Base-by-base conservation (phyloP, 2,113 vertebrate genomes). In the Neodontobutis hainanensis region DNA sequence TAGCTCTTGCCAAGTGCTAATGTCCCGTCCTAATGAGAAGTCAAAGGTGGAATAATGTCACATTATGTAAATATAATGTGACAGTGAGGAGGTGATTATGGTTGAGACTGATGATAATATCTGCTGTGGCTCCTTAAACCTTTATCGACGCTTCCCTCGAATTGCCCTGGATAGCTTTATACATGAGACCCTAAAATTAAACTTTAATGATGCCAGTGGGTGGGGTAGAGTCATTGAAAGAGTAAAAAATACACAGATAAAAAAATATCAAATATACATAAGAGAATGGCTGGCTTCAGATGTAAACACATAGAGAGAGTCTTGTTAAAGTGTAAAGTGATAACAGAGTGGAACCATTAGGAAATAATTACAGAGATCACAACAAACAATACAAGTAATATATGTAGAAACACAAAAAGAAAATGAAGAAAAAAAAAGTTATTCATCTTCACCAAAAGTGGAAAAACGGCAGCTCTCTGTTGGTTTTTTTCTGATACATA, bases 1-100 rank as follows among this genome's bases (percentile, higher is more conserved):
- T 73, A 52, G 60, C 40, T 77, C 79, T 65, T 73, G 70, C 71
- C 77, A 72, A 75, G 61, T 61, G 68, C 47, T 81, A 85, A 85
- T 82, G 70, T 73, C 65, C 68, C 49, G 56, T 51, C 68, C 66
- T 77, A 80, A 84, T 80, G 55, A 79, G 64, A 73, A 82, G 81
- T 75, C 84, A 88, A 77, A 86, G 72, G 82, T 83, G 69, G 70
- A 85, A 66, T 72, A 78, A 80, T 73, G 69, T 83, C 73, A 77
- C 79, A 78, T 85, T 82, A 85, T 83, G 80, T 75, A 73, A 80
- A 83, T 83, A 71, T 74, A 81, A 84, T 80, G 66, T 84, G 86
- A 79, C 77, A 71, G 73, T 70, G 49, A 81, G 44, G 67, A 76
- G 58, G 68, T 77, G 72, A 81, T 86, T 86, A 78, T 64, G 62